phyloP scores from a whole-genome alignment of 2,888 invertebrate species.

The Lithophane ornitopus region DNA sequence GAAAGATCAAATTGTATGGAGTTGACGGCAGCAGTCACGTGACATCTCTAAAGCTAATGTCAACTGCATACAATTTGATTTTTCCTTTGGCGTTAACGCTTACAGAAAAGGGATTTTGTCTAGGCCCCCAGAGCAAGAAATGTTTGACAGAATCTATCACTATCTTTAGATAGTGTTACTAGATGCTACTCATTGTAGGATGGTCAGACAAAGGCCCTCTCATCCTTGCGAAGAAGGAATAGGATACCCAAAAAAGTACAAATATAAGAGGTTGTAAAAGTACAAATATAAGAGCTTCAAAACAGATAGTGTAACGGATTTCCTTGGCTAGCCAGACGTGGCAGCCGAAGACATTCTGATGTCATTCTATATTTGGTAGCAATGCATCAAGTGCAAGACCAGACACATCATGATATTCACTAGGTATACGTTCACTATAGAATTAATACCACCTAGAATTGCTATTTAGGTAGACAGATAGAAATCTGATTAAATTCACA shows the following conservation, averaged over 20 bases:
- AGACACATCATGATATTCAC: background rate
- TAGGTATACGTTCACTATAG: background rate
- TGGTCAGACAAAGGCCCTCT: background rate
- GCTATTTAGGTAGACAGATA: background rate
- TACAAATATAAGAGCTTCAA: background rate
- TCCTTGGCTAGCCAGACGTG: slow-evolving; percentile 28
- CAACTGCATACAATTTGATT: too few relatives aligned
- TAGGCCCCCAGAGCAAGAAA: background rate
- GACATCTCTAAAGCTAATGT: too few relatives aligned
- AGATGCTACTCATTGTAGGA: background rate
- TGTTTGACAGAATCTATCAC: background rate
- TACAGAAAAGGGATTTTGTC: too few relatives aligned
- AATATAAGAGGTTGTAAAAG: background rate
- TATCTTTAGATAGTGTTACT: background rate
- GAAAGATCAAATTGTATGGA: too few relatives aligned
- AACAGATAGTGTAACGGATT: slow-evolving; percentile 7
- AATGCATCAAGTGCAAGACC: slow-evolving; percentile 25
- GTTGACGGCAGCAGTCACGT: too few relatives aligned
- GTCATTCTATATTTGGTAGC: slow-evolving; percentile 28
- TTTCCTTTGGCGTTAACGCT: too few relatives aligned
- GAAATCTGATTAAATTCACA: background rate
- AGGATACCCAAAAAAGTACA: background rate
- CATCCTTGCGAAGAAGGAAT: background rate
- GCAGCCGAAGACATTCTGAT: slow-evolving; percentile 33
- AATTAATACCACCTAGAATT: background rate